Conservation (phyloP, 2,797 vertebrate species). For the Dicrostonyx torquatus region DNA sequence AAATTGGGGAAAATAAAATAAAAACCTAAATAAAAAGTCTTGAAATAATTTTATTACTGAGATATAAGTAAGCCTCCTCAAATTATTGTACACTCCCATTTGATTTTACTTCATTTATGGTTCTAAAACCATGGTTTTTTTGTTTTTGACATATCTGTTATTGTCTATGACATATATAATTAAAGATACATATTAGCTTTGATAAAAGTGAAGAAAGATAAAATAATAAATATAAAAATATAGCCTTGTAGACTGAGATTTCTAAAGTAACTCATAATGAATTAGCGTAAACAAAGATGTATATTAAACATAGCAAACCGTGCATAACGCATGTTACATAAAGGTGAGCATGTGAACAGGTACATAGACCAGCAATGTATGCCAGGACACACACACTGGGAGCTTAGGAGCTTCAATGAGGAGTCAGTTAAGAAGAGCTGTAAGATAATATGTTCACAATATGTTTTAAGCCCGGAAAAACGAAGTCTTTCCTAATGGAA, state of each 20-base stretch:
- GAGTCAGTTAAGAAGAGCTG: background rate
- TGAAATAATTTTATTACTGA: background rate
- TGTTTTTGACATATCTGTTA: background rate
- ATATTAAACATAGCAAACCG: background rate
- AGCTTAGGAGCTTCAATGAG: background rate
- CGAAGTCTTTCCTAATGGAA: background rate
- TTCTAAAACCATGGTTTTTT: background rate
- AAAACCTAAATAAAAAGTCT: background rate
- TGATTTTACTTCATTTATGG: background rate
- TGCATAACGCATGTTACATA: background rate
- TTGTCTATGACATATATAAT: background rate
- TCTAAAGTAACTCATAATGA: constrained; percentile 9
- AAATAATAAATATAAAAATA: background rate
- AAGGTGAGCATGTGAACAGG: background rate
- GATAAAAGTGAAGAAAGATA: background rate
- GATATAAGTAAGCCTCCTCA: background rate
- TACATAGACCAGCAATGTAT: background rate
- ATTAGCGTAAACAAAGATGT: background rate
- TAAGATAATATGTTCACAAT: background rate
- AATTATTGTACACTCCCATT: background rate
- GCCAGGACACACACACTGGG: rapidly evolving
- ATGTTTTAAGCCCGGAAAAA: background rate
- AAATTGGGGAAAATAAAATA: background rate
- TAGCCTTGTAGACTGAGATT: background rate
- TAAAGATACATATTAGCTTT: background rate